These are phyloP conservation scores for Sinocyclocheilus anophthalmus DNA, from an alignment of 2,113 vertebrate genomes.

Conservation along the genomic window DNA sequence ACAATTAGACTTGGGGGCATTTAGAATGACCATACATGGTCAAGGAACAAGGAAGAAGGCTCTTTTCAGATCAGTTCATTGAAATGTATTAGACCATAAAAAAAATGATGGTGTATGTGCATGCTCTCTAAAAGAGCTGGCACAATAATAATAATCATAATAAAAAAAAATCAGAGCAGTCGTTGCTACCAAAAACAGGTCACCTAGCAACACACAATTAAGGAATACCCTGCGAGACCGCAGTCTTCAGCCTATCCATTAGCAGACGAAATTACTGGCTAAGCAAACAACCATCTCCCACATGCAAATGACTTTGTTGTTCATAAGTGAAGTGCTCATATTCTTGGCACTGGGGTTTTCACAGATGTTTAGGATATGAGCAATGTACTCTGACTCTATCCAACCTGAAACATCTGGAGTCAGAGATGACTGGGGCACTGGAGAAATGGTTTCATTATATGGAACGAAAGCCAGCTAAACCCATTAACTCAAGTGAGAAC, in stretches of 20 bases:
- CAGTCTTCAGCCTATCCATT: slow-evolving; percentile 89
- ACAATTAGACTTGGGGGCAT: slow-evolving; percentile 47
- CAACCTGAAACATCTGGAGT: slow-evolving; percentile 31
- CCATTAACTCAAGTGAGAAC: slow-evolving; percentile 18
- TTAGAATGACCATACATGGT: slow-evolving; percentile 57
- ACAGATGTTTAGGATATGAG: slow-evolving; percentile 22
- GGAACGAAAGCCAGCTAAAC: slow-evolving; percentile 34
- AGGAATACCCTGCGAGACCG: slow-evolving; percentile 91
- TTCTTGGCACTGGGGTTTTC: slow-evolving; percentile 1
- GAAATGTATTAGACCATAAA: not conserved
- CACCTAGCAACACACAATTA: slow-evolving; percentile 96
- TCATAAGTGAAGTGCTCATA: slow-evolving; percentile 53
- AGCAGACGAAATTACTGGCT: slow-evolving; percentile 94
- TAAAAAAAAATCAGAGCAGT: slow-evolving; percentile 37
- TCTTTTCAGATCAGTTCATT: not conserved
- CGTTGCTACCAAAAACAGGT: slow-evolving; percentile 66
- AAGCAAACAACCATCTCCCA: slow-evolving; percentile 87
- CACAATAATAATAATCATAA: slow-evolving; percentile 25
- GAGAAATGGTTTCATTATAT: slow-evolving; percentile 36
- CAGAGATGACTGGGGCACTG: slow-evolving; percentile 20
- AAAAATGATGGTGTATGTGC: not conserved
- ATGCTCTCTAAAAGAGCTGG: not conserved
- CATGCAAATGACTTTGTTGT: slow-evolving; percentile 87
- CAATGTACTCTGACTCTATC: slow-evolving; percentile 30
- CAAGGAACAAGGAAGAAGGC: slow-evolving; percentile 28